Evolutionary conservation across 2,113 vertebrate species (phyloP).

Genomic region (Myotis davidii): DNA sequence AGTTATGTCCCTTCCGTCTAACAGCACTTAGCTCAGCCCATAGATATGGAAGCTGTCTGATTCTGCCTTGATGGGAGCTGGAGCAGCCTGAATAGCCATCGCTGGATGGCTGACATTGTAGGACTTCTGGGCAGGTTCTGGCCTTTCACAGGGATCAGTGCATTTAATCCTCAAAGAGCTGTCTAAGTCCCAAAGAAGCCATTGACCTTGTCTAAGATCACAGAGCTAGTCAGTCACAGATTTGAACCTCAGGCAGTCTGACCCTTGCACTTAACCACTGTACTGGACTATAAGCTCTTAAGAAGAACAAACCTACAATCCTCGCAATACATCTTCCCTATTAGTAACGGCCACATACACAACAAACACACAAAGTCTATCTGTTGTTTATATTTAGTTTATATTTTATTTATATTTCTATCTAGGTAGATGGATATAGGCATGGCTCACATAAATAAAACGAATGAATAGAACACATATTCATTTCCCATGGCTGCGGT

Average conservation of each 20-base stretch:
- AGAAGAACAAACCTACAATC: not conserved
- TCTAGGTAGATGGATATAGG: not conserved
- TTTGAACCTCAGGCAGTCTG: not conserved
- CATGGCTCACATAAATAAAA: not conserved
- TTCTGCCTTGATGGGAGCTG: not conserved
- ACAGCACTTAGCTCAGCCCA: not conserved
- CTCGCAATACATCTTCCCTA: not conserved
- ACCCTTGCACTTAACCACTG: not conserved
- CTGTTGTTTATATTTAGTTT: not conserved
- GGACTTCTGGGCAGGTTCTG: not conserved
- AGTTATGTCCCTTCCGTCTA: not conserved
- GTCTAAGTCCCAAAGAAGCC: constrained; percentile 15
- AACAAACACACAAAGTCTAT: not conserved
- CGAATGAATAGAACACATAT: not conserved
- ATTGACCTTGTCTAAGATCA: constrained; percentile 43
- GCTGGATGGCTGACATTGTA: not conserved
- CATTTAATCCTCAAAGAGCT: constrained; percentile 50
- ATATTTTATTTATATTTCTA: not conserved
- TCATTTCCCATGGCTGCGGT: not conserved
- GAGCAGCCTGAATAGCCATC: not conserved
- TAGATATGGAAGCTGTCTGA: not conserved
- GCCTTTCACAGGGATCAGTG: not conserved
- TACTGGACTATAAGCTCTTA: not conserved
- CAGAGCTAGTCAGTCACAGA: constrained; percentile 38
- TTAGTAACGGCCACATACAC: not conserved